Evolutionary conservation across 2,113 vertebrate species (phyloP), one percentile per base, ranked within the genome.

Genomic region (Indri indri): DNA sequence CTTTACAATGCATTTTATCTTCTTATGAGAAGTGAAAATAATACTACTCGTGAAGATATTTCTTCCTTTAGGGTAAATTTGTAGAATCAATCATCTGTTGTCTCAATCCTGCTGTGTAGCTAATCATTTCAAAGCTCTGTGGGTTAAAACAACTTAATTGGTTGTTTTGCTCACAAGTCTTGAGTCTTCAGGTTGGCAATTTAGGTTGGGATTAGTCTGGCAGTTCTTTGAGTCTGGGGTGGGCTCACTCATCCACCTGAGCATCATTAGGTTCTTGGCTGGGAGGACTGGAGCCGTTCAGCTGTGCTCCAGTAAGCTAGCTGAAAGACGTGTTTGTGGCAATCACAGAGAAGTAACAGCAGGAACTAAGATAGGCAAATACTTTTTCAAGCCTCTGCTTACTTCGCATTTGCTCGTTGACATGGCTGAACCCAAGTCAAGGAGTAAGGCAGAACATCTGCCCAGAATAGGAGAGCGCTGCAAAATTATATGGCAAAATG

Each of bases 321-420:
- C 79, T 94, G 37, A 83, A 81, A 22, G 73, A 37, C 90, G 54
- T 86, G 61, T 85, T 89, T 10, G 0, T 89, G 86, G 22, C 77
- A 42, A 57, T 93, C 45, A 65, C 54, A 73, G 54, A 82, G 73
- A 96, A 84, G 25, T 10, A 84, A 76, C 13, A 66, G 71, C 91
- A 57, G 13, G 42, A 70, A 37, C 50, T 54, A 30, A 94, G 94
- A 84, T 23, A 61, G 5, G 30, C 30, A 79, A 80, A 85, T 14
- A 40, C 12, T 74, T 89, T 82, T 59, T 59, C 20, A 86, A 91
- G 61, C 18, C 90, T 92, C 23, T 88, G 9, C 45, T 95, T 71
- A 34, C 52, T 79, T 96, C 79, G 80, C 10, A 65, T 90, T 89
- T 91, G 54, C 27, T 80, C 80, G 30, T 50, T 93, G 80, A 79